Conservation (phyloP, 2,113 vertebrate species). For the Barbus barbus region DNA sequence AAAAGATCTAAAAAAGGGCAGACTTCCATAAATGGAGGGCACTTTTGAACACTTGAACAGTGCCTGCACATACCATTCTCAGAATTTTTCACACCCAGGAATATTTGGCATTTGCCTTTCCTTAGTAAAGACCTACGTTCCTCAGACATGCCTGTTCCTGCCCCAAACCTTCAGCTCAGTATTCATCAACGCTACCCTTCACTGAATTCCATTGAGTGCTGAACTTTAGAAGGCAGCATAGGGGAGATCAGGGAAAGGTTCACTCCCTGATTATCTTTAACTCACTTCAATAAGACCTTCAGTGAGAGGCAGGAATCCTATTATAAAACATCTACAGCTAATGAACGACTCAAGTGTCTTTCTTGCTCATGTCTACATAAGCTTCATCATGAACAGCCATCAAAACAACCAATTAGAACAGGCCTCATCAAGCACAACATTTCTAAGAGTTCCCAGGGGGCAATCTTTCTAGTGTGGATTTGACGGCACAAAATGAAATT, state of each 20-base stretch:
- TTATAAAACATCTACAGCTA: constrained; percentile 22
- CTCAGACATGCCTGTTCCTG: constrained; percentile 64
- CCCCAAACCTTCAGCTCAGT: constrained; percentile 42
- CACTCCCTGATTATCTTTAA: constrained; percentile 6
- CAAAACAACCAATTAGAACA: constrained; percentile 56
- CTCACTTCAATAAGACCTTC: constrained; percentile 24
- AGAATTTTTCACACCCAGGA: constrained; percentile 4
- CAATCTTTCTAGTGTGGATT: constrained; percentile 39
- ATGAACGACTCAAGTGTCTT: constrained; percentile 9
- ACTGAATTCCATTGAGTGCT: constrained; percentile 49
- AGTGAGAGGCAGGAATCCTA: constrained; percentile 13
- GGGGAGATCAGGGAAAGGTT: constrained; percentile 18
- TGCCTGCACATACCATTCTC: background rate
- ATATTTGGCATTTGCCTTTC: constrained; percentile 5
- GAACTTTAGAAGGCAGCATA: constrained; percentile 6
- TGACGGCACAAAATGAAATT: constrained; percentile 14
- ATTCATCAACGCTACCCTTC: constrained; percentile 33
- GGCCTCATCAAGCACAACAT: constrained; percentile 52
- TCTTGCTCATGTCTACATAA: constrained; percentile 5
- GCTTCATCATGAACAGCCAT: constrained; percentile 27
- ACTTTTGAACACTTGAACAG: constrained; percentile 21
- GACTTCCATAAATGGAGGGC: background rate
- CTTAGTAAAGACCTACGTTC: constrained; percentile 8
- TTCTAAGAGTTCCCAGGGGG: constrained; percentile 47
- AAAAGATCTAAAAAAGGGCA: background rate